These are phyloP conservation scores for Stomatorhinus ivindoensis DNA, from an alignment of 2,113 vertebrate species.

Conservation along the genomic window DNA sequence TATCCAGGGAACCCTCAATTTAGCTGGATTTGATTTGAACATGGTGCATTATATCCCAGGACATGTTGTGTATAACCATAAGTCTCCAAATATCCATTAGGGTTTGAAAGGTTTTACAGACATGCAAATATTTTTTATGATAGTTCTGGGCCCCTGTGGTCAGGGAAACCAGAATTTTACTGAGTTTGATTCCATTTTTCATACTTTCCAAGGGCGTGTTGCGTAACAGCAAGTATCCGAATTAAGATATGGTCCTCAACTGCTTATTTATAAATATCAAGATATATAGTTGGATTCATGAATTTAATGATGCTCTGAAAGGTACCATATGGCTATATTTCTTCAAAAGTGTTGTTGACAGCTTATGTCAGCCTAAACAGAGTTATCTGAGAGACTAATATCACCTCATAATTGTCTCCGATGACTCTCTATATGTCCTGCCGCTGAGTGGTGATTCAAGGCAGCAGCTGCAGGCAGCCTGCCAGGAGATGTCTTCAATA, in stretches of 20 bases:
- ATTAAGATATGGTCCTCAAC: neutral
- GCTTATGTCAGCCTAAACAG: neutral
- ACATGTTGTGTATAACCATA: neutral
- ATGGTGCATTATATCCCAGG: neutral
- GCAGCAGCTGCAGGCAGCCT: neutral
- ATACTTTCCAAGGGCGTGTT: neutral
- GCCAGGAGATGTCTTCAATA: neutral
- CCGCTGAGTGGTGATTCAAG: neutral
- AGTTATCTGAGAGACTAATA: neutral
- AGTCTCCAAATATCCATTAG: neutral
- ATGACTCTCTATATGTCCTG: neutral
- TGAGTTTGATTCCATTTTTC: neutral
- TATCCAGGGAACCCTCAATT: neutral
- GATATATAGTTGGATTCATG: neutral
- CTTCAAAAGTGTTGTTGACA: neutral
- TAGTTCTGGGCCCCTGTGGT: neutral
- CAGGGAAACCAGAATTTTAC: neutral
- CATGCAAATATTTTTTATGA: neutral
- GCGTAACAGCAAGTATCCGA: neutral
- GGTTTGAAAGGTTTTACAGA: neutral
- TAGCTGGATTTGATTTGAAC: neutral
- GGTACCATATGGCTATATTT: neutral
- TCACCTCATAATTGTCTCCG: neutral
- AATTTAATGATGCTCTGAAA: neutral
- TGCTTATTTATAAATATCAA: neutral